Evolutionary conservation across 2,797 vertebrate genomes (phyloP).

Genomic region (Micrastur ruficollis): DNA sequence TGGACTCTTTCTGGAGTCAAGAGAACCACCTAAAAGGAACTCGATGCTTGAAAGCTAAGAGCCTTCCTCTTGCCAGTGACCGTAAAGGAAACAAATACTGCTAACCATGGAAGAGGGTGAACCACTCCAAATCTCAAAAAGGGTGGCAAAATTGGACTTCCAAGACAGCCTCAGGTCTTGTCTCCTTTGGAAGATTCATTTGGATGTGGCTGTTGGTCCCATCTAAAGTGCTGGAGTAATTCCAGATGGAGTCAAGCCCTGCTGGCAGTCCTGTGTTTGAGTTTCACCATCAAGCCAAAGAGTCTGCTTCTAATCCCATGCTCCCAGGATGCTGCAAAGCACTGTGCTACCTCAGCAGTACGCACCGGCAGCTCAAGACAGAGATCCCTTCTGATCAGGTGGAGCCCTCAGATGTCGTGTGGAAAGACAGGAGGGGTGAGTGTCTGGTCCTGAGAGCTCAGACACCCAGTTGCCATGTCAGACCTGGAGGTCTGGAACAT

Average conservation of each 20-base stretch:
- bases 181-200: not conserved
- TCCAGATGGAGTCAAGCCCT: not conserved
- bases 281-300: not conserved
- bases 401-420: not conserved
- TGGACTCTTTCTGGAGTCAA: not conserved
- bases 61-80: not conserved
- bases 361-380: not conserved
- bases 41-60: not conserved
- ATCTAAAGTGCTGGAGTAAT: not conserved
- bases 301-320: not conserved
- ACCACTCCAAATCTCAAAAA: not conserved
- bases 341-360: not conserved
- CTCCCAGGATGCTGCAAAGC: not conserved
- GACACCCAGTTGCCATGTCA: accelerated
- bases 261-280: not conserved
- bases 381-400: not conserved
- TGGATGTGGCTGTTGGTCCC: not conserved
- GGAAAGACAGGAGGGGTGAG: not conserved
- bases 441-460: not conserved
- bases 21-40: not conserved
- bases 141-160: not conserved
- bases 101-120: not conserved
- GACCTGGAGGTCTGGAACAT: too few species aligned
- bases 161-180: not conserved
- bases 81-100: not conserved